These are phyloP conservation scores for Chrysolina haemoptera DNA, from an alignment of 2,888 invertebrate genomes.

Conservation along the genomic window DNA sequence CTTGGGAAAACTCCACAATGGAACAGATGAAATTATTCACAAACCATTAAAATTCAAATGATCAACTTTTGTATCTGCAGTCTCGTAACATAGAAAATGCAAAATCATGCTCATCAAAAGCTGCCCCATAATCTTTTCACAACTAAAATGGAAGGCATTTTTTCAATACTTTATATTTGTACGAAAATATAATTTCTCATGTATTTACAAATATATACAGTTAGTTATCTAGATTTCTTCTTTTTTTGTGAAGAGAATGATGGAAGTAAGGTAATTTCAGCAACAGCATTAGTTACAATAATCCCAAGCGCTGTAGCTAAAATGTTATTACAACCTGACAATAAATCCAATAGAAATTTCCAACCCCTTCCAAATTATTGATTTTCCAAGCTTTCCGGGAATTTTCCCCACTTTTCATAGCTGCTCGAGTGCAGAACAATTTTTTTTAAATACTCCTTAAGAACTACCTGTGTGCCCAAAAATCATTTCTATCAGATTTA, in stretches of 20 bases:
- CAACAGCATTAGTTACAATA: background rate
- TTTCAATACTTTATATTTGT: conserved; percentile 24
- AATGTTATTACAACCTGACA: too few relatives aligned
- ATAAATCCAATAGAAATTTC: too few relatives aligned
- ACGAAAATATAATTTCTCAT: conserved; percentile 27
- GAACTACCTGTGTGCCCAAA: too few relatives aligned
- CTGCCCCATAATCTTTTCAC: conserved; percentile 7
- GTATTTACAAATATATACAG: conserved; percentile 30
- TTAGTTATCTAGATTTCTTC: background rate
- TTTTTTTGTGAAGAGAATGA: background rate
- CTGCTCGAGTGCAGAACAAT: too few relatives aligned
- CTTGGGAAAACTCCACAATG: background rate
- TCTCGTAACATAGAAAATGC: background rate
- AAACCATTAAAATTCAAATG: background rate
- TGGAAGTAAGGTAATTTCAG: background rate
- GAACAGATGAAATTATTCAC: background rate
- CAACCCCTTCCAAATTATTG: too few relatives aligned
- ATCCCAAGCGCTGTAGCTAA: too few relatives aligned
- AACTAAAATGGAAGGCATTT: background rate
- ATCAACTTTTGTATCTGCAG: too few relatives aligned
- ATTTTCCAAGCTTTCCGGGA: too few relatives aligned
- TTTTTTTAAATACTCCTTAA: too few relatives aligned
- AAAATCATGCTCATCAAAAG: background rate
- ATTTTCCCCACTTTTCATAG: too few relatives aligned
- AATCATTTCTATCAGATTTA: too few relatives aligned